Conservation (phyloP, 1,140 invertebrate species). For the Onthophagus taurus region DNA sequence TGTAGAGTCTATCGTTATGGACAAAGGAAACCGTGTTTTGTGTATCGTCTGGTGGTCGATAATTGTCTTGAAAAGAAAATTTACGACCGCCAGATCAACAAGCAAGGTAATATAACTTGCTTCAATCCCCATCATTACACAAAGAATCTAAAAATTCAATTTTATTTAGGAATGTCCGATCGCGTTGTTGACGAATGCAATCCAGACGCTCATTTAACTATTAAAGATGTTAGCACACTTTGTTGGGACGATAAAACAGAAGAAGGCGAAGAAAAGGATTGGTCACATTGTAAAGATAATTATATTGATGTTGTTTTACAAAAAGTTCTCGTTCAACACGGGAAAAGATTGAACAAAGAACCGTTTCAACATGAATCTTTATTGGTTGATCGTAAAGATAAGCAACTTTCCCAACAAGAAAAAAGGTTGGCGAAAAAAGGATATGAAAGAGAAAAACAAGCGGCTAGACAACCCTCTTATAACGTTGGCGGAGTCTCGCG, state of each 20-base stretch:
- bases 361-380: slow-evolving; percentile 97
- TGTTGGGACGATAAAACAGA: slow-evolving; percentile 88
- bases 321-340: slow-evolving; percentile 53
- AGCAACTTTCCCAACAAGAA: slow-evolving; percentile 89
- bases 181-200: slow-evolving; percentile 96
- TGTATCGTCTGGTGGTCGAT: slow-evolving; percentile 94
- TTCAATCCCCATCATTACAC: neutral
- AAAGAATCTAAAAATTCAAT: neutral
- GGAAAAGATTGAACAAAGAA: slow-evolving; percentile 67
- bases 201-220: slow-evolving; percentile 88
- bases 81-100: slow-evolving; percentile 96
- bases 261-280: slow-evolving; percentile 63
- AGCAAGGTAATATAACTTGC: slow-evolving; percentile 60
- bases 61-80: slow-evolving; percentile 96
- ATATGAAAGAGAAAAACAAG: slow-evolving; percentile 90
- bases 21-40: slow-evolving; percentile 87
- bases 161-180: slow-evolving; percentile 67
- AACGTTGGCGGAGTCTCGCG: slow-evolving; percentile 45
- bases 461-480: slow-evolving; percentile 55
- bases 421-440: slow-evolving; percentile 86
- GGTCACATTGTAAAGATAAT: slow-evolving; percentile 56
- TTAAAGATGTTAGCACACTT: slow-evolving; percentile 90
- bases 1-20: slow-evolving; percentile 96
- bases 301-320: slow-evolving; percentile 77
- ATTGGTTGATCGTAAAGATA: slow-evolving; percentile 90